Conservation (phyloP, 2,888 invertebrate species). For the Parnassius apollo region DNA sequence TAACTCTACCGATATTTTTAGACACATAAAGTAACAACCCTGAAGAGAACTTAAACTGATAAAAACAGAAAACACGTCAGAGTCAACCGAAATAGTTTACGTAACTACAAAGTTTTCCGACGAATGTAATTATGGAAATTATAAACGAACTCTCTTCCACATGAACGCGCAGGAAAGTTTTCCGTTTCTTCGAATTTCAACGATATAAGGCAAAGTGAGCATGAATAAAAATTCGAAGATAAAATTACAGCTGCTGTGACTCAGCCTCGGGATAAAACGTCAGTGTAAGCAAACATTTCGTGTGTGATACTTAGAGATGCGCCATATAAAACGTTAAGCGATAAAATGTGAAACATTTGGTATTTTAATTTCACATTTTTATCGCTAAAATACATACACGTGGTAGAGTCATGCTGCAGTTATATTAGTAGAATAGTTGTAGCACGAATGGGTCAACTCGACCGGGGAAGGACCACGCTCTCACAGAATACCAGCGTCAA, state of each 20-base stretch:
- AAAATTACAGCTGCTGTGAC: slow-evolving; percentile 17
- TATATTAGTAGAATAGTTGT: too few relatives aligned
- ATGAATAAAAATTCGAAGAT: slow-evolving; percentile 34
- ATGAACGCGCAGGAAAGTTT: slow-evolving; percentile 48
- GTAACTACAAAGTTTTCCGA: slow-evolving; percentile 48
- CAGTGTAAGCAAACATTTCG: slow-evolving; percentile 8
- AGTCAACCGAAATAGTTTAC: slow-evolving; percentile 38
- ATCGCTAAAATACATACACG: too few relatives aligned
- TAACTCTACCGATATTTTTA: neutral
- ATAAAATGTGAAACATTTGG: too few relatives aligned
- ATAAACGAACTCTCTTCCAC: slow-evolving; percentile 32
- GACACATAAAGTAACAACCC: neutral
- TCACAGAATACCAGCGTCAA: too few relatives aligned
- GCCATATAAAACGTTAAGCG: neutral
- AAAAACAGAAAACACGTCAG: slow-evolving; percentile 9
- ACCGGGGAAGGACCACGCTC: too few relatives aligned
- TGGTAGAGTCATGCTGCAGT: too few relatives aligned
- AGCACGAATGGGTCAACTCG: too few relatives aligned
- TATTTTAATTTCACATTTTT: too few relatives aligned
- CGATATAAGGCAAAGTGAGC: slow-evolving; percentile 43
- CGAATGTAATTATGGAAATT: slow-evolving; percentile 45
- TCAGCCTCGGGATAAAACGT: slow-evolving; percentile 10
- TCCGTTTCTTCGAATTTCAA: slow-evolving; percentile 46
- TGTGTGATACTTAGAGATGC: slow-evolving; percentile 3
- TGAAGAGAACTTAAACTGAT: slow-evolving; percentile 8